Base-by-base conservation (phyloP, 2,888 invertebrate genomes). In the Eupithecia subfuscata region DNA sequence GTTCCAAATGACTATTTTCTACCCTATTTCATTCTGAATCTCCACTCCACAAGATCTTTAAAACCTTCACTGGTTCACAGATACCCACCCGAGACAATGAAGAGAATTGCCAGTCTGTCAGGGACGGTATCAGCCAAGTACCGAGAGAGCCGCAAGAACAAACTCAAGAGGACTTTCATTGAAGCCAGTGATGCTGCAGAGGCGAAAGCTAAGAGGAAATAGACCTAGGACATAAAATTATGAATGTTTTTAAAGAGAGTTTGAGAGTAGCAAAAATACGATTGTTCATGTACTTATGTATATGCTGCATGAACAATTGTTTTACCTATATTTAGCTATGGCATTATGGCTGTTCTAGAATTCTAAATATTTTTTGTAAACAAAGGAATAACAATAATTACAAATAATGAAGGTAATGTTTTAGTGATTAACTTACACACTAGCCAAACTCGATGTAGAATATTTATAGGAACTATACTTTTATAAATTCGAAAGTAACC, bases 31-130 rank as follows among this genome's bases (percentile, higher is more conserved):
- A 56, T 56, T n/a, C 7, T 7, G 5, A n/a, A 56, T n/a, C 25
- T 12, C 12, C 2, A 63, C 25, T 25, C 22, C 12, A 60, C 6
- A 6, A 48, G 9, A 52, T 56, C 3, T 52, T 56, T 56, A 22
- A 56, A n/a, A 9, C n/a, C 48, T 48, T 30, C 7, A 63, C 16
- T 63, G 16, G 8, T 60, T 60, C 60, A 14, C 90, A 97, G 97
- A 82, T 99, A 99, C 91, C 98, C 98, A 0, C 92, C 95, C 52
- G 96, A 97, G 77, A 97, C 98, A 0, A 98, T 98, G 98, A 92
- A 95, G 52, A 92, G 97, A 80, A 96, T 98, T 73, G 96, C 96
- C 0, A 96, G 96, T 84, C 88, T 98, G 6, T 96, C 98, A 0
- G 95, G 96, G 84, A 97, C 97, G 43, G 96, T 98, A 0, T 97